Evolutionary conservation across 2,888 invertebrate genomes (phyloP).

Genomic region (Lordiphosa andalusiaca): DNA sequence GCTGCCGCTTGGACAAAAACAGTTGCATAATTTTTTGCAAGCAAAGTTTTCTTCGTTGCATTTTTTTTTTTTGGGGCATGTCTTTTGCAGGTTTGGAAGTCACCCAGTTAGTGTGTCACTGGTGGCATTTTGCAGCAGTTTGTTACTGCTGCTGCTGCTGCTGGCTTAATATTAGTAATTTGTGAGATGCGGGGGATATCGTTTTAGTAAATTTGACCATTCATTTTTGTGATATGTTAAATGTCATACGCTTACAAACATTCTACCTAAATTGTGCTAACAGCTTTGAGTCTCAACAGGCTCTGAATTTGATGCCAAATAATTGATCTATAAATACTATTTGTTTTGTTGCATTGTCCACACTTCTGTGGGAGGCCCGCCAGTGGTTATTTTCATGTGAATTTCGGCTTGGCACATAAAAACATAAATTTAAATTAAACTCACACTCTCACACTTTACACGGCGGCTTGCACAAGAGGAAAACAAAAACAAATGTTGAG

Average conservation of each 20-base stretch:
- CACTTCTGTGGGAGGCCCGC: neutral
- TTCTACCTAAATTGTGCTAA: conserved; percentile 9
- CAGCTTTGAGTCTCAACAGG: neutral
- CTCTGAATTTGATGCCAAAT: no score
- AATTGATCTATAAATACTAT: no score
- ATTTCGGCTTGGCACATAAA: conserved; percentile 7
- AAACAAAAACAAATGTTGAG: conserved; percentile 42
- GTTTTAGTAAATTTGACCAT: conserved; percentile 10
- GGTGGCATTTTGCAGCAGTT: conserved; percentile 62
- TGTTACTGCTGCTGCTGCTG: conserved; percentile 28
- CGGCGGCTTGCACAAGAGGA: conserved; percentile 21
- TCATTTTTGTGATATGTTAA: conserved; percentile 51
- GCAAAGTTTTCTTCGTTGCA: conserved; percentile 38
- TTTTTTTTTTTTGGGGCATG: conserved; percentile 18
- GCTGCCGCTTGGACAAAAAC: conserved; percentile 45
- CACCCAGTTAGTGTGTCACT: conserved; percentile 75
- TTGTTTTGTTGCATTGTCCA: no score
- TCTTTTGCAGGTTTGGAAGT: conserved; percentile 55
- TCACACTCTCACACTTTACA: conserved; percentile 12
- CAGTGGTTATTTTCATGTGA: conserved; percentile 9
- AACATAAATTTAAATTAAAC: conserved; percentile 18
- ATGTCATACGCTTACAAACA: conserved; percentile 9
- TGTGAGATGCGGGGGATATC: conserved; percentile 35
- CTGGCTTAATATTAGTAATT: conserved; percentile 45
- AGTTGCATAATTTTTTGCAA: conserved; percentile 1